Evolutionary conservation across 2,113 vertebrate genomes (phyloP), one percentile per base, ranked within the genome.

Genomic region (Hepsetus odoe): DNA sequence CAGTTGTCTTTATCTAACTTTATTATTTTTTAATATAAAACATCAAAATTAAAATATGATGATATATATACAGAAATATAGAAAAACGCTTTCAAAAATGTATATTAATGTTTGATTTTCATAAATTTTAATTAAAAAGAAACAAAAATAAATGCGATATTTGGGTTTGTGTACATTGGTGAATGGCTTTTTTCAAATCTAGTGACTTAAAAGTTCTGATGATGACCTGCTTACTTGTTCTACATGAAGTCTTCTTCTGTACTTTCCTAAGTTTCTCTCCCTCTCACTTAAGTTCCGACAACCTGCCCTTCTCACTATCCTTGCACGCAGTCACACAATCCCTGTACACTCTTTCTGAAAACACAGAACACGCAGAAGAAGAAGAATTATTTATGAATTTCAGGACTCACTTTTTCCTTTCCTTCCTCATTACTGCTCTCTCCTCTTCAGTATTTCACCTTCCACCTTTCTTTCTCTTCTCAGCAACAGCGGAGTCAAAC

Each of bases 401-500:
- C 62, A 58, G 18, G 38, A 59, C 73, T 79, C 80, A 80, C 72
- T 85, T 75, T 40, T 77, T 5, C 13, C 53, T 62, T 59, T 81
- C 65, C 64, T 58, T 76, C 42, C 56, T 40, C 0, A 40, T 81
- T 79, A 0, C 4, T 58, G 6, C 83, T 88, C 84, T 88, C 80
- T 49, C 84, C 80, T 88, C 76, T 86, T n/a, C n/a, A n/a, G 87
- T 87, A 80, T 91, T 86, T 85, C 75, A 83, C 72, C 44, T 74
- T 55, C 84, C 44, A 69, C 83, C 78, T 82, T 86, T 92, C 85
- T 94, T 85, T 90, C 87, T 91, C 85, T 91, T 81, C 89, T 86
- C 93, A 96, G 95, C 96, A 88, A 94, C 95, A 70, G 95, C 92
- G 78, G 97, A 99, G 81, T 95, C 95, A 86, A 96, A 96, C 95